These are phyloP conservation scores for Staurois parvus DNA, from an alignment of 2,797 vertebrate species.

Conservation along the genomic window DNA sequence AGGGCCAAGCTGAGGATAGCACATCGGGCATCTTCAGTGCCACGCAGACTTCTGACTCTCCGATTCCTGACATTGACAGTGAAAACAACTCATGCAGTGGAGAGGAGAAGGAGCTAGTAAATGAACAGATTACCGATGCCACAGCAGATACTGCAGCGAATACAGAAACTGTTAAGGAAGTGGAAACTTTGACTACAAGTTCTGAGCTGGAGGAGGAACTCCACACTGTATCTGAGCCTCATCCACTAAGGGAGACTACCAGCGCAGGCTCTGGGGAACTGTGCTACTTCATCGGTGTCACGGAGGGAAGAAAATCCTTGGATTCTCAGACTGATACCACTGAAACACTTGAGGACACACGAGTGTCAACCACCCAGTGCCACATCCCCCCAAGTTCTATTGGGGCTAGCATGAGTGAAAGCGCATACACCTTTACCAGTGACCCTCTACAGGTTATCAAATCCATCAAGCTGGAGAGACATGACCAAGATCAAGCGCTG, in stretches of 20 bases:
- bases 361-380: constrained; percentile 15
- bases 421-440: background rate
- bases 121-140: background rate
- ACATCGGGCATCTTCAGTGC: constrained; percentile 81
- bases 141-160: background rate
- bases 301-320: background rate
- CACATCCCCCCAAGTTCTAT: constrained; percentile 46
- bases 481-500: constrained; percentile 48
- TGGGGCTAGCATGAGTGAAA: constrained; percentile 34
- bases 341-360: constrained; percentile 34
- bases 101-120: background rate
- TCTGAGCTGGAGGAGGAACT: background rate
- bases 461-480: constrained; percentile 62
- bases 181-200: background rate
- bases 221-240: background rate
- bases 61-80: constrained; percentile 39
- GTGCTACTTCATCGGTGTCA: background rate
- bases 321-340: background rate
- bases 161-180: background rate
- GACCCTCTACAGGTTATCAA: constrained; percentile 8
- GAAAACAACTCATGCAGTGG: constrained; percentile 35
- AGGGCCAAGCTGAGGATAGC: constrained; percentile 73
- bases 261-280: background rate
- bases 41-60: constrained; percentile 67
- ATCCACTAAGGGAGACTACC: background rate